Conservation (phyloP, 2,113 vertebrate species). For the Bungarus multicinctus region DNA sequence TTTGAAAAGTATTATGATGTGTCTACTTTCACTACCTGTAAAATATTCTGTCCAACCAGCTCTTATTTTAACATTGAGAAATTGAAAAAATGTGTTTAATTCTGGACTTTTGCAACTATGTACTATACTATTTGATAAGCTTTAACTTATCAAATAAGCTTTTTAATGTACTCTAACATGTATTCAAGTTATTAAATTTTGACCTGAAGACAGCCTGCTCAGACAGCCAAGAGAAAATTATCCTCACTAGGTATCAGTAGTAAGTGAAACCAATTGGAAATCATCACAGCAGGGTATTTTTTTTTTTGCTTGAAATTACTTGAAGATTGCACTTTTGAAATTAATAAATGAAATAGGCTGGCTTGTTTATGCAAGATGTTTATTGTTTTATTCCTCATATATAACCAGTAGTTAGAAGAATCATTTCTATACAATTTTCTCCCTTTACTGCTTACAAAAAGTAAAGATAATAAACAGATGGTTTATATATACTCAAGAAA, state of each 20-base stretch:
- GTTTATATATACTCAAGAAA: not conserved
- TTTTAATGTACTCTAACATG: not conserved
- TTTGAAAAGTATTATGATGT: not conserved
- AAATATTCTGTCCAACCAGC: not conserved
- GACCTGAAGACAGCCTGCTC: conserved; percentile 19
- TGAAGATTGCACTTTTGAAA: not conserved
- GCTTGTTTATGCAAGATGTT: not conserved
- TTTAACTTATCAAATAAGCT: not conserved
- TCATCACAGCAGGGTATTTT: conserved; percentile 20
- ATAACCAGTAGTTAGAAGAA: not conserved
- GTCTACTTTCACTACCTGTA: not conserved
- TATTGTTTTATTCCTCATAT: not conserved
- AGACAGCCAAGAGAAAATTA: conserved; percentile 32
- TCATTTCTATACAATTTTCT: not conserved
- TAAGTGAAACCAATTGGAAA: conserved; percentile 37
- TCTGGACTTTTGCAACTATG: not conserved
- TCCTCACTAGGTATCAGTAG: conserved; percentile 29
- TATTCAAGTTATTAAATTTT: not conserved
- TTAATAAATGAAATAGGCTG: not conserved
- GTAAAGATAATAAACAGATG: not conserved
- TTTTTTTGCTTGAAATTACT: not conserved
- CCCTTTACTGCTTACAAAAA: not conserved
- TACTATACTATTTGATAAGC: not conserved
- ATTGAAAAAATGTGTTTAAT: not conserved
- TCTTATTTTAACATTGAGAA: not conserved